Base-by-base conservation (phyloP, 2,888 invertebrate genomes). In the Frankliniella intonsa region DNA sequence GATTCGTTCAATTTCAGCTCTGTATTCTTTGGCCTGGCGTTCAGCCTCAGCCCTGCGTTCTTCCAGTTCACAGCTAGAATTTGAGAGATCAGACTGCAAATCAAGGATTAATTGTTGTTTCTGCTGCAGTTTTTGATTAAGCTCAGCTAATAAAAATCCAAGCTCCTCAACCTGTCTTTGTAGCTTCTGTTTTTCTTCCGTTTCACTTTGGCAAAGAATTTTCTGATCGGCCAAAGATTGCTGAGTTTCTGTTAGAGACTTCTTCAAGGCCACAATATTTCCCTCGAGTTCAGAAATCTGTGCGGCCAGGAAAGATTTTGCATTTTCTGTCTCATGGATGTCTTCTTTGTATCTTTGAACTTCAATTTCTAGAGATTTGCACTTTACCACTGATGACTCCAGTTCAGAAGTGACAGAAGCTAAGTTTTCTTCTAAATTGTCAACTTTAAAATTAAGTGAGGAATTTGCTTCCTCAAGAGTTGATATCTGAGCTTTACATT, bases 1-100 rank as follows among this genome's bases (percentile, higher is more conserved):
- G 25, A 76, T 76, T 11, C 25, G 69, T 25, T 76, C 69, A 10
- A 76, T 76, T 22, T 76, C 69, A 76, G 69, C 69, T 10, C 69
- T 22, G 25, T 76, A 76, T 25, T 76, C 69, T 25, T 76, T 25
- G 1, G 69, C 69, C 25, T 22, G 22, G 25, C 69, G 69, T 76
- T 76, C 69, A 25, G 25, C 69, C 25, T 76, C 69, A 76, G 69
- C 69, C 25, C 69, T 22, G 9, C 25, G 22, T 22, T 76, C 69
- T 25, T 76, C 69, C 25, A 76, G 25, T 25, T 76, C 69, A 76
- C 69, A 76, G 25, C 69, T 76, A 25, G 69, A 76, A 10, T 76
- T 76, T 8, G 69, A 76, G 25, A 76, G 69, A 9, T 76, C 69
- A 25, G 69, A 76, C 69, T 76, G 69, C 22, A 76, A 25, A 12